Percentiles rank a stretch among this genome's conserved stretches.
Conservation (phyloP, 1,140 invertebrate species). For the Zaprionus inermis region DNA sequence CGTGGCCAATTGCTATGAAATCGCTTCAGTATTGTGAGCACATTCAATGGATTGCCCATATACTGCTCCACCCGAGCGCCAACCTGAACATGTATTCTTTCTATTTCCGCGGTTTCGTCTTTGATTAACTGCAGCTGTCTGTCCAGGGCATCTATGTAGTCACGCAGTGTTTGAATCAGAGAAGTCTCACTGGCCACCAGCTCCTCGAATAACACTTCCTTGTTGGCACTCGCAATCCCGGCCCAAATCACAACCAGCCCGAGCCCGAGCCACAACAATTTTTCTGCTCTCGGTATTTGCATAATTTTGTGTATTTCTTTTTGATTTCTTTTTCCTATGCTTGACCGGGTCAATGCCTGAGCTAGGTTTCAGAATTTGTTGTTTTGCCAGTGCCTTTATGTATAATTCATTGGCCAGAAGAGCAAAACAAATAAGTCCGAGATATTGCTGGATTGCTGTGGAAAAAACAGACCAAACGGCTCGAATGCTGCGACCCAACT, state of each 20-base stretch:
- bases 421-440: slow-evolving; percentile 20
- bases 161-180: slow-evolving; percentile 56
- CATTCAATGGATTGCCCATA: slow-evolving; percentile 97
- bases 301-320: slow-evolving; percentile 51
- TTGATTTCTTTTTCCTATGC: slow-evolving; percentile 5
- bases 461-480: slow-evolving; percentile 34
- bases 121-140: slow-evolving; percentile 45
- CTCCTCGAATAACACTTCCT: slow-evolving; percentile 43
- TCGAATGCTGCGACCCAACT: slow-evolving; percentile 49
- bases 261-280: slow-evolving; percentile 50
- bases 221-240: slow-evolving; percentile 16
- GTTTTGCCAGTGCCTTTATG: slow-evolving; percentile 5
- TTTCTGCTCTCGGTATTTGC: slow-evolving; percentile 49
- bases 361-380: neutral
- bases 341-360: slow-evolving; percentile 60
- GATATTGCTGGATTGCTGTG: slow-evolving; percentile 1
- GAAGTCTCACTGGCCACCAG: slow-evolving; percentile 53
- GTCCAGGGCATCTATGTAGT: slow-evolving; percentile 57
- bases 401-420: slow-evolving; percentile 10
- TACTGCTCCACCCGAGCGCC: slow-evolving; percentile 91
- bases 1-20: slow-evolving; percentile 94
- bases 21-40: slow-evolving; percentile 97
- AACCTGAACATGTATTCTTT: slow-evolving; percentile 90
- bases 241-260: slow-evolving; percentile 33
- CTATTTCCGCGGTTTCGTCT: slow-evolving; percentile 84